These are phyloP conservation scores for Aphidius gifuensis DNA, from an alignment of 1,140 invertebrate species.

Conservation along the genomic window DNA sequence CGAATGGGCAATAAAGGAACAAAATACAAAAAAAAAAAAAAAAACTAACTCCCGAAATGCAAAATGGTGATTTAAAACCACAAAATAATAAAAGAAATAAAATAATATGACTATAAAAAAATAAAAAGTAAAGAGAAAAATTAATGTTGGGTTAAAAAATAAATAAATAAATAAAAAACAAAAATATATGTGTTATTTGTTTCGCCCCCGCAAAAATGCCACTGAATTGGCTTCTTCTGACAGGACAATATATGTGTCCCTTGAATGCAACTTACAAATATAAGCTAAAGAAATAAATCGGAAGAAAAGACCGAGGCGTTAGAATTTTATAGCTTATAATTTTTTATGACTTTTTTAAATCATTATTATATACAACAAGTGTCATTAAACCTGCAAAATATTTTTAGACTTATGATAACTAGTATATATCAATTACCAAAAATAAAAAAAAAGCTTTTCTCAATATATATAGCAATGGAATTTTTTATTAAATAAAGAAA, in stretches of 20 bases:
- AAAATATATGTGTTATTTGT: conserved; percentile 1
- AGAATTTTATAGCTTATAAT: conserved; percentile 32
- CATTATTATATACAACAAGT: background rate
- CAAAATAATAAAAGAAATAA: background rate
- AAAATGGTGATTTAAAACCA: conserved; percentile 37
- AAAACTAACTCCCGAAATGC: conserved; percentile 27
- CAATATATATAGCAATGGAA: no score
- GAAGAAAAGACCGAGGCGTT: conserved; percentile 29
- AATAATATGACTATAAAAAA: conserved; percentile 9
- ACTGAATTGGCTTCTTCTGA: background rate
- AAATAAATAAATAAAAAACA: conserved; percentile 1
- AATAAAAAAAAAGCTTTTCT: no score
- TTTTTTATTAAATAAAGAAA: no score
- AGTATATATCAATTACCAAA: no score
- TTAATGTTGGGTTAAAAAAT: background rate
- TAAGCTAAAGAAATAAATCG: conserved; percentile 34
- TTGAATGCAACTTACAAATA: conserved; percentile 1
- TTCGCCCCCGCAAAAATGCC: conserved; percentile 16
- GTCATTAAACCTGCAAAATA: no score
- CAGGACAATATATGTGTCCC: conserved; percentile 12
- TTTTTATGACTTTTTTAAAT: background rate
- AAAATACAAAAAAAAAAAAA: background rate
- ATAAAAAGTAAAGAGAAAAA: conserved; percentile 10
- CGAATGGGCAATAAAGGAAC: conserved; percentile 35
- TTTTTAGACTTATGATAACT: no score